phyloP scores from a whole-genome alignment of 2,888 invertebrate genomes.

The Camponotus fellah region DNA sequence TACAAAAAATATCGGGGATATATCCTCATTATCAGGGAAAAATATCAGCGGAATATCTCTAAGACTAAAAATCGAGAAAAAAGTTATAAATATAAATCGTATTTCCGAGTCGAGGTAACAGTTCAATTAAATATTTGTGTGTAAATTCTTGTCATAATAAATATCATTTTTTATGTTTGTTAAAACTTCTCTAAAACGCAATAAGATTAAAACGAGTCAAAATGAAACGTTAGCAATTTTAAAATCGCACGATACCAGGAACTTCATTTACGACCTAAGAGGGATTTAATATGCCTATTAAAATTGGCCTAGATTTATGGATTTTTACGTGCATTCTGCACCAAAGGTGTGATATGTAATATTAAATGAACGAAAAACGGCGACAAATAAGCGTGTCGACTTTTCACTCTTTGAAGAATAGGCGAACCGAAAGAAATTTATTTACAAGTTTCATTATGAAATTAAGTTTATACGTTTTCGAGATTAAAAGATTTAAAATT shows the following conservation, averaged over 20 bases:
- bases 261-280: conserved; percentile 27
- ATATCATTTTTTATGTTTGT: conserved; percentile 18
- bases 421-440: conserved; percentile 38
- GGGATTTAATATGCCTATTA: conserved; percentile 66
- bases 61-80: conserved; percentile 19
- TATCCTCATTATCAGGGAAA: conserved; percentile 19
- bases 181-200: conserved; percentile 34
- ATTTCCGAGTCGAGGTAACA: conserved; percentile 20
- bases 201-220: conserved; percentile 27
- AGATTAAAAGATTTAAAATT: not conserved
- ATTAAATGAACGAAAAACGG: conserved; percentile 65
- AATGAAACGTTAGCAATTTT: conserved; percentile 31
- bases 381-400: conserved; percentile 52
- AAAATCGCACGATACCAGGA: conserved; percentile 22
- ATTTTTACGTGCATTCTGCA: conserved; percentile 72
- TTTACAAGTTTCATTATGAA: not conserved
- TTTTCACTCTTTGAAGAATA: conserved; percentile 58
- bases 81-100: conserved; percentile 21
- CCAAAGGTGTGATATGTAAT: conserved; percentile 75
- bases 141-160: conserved; percentile 16
- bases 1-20: not conserved
- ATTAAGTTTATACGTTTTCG: not conserved
- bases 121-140: conserved; percentile 2
- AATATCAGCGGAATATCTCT: conserved; percentile 31
- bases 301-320: conserved; percentile 74